A percentile compares a stretch with the other conserved stretches of the same genome.
Evolutionary conservation across 2,888 invertebrate genomes (phyloP).

Genomic region (Plusia festucae): DNA sequence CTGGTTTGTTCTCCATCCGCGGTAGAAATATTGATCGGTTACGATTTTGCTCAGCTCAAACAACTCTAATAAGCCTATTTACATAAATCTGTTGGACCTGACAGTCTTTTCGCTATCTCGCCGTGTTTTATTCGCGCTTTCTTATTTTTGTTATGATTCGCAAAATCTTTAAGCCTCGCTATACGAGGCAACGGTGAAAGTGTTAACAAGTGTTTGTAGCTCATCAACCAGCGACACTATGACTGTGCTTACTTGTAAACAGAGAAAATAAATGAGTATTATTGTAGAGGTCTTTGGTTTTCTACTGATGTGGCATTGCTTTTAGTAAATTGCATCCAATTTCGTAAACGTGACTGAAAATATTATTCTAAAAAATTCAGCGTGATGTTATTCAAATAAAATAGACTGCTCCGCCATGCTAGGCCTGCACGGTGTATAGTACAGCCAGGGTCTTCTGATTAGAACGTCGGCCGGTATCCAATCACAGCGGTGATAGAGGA

Average conservation of each 20-base stretch:
- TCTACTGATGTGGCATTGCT: neutral
- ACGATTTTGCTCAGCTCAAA: neutral
- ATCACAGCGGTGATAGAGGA: conserved; percentile 21
- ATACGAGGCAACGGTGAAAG: neutral
- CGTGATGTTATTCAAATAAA: conserved; percentile 16
- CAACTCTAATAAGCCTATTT: neutral
- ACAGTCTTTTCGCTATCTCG: neutral
- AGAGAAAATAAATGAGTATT: neutral
- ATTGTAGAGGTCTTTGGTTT: neutral
- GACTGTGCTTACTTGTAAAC: neutral
- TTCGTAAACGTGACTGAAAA: no score
- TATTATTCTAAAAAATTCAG: no score
- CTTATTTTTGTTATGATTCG: neutral
- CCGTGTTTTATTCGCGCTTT: neutral
- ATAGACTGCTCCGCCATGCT: neutral
- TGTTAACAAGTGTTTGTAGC: neutral
- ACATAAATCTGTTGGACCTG: no score
- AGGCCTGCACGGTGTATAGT: conserved; percentile 9
- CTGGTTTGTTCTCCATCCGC: neutral
- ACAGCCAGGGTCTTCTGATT: conserved; percentile 8
- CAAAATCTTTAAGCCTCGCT: conserved; percentile 4
- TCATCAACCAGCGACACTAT: neutral
- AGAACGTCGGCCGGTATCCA: conserved; percentile 25
- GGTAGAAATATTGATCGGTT: neutral
- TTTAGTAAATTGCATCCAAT: no score